Conservation (phyloP, 2,888 invertebrate species). For the Pyrrhia umbra region DNA sequence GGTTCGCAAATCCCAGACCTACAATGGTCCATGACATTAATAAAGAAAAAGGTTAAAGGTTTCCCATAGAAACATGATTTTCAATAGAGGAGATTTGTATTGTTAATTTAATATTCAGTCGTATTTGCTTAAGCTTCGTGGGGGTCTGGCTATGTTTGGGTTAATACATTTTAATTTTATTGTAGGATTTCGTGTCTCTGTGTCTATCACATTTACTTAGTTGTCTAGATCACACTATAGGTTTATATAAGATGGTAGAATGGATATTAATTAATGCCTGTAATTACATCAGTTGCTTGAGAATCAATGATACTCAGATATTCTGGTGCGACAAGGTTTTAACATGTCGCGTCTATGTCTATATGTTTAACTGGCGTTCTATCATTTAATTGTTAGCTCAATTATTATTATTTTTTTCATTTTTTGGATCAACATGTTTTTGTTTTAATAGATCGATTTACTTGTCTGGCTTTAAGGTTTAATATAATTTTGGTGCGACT, state of each 20-base stretch:
- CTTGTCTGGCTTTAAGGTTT: no score
- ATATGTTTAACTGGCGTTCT: no score
- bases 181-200: not conserved
- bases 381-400: no score
- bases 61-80: not conserved
- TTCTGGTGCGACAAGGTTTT: constrained; percentile 18
- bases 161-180: not conserved
- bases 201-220: not conserved
- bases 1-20: not conserved
- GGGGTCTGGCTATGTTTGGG: not conserved
- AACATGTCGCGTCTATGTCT: no score
- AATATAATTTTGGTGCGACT: no score
- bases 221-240: not conserved
- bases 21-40: not conserved
- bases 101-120: not conserved
- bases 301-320: constrained; percentile 30
- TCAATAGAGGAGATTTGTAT: constrained; percentile 11
- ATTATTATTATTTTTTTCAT: no score
- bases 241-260: not conserved
- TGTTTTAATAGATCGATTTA: no score
- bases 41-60: constrained; percentile 7
- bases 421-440: no score
- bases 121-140: not conserved
- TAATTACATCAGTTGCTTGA: constrained; percentile 14
- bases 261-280: constrained; percentile 6